Percentiles rank a stretch among this genome's conserved stretches.
Conservation (phyloP, 1,140 invertebrate genomes). For the Lasaia peninsularis region DNA sequence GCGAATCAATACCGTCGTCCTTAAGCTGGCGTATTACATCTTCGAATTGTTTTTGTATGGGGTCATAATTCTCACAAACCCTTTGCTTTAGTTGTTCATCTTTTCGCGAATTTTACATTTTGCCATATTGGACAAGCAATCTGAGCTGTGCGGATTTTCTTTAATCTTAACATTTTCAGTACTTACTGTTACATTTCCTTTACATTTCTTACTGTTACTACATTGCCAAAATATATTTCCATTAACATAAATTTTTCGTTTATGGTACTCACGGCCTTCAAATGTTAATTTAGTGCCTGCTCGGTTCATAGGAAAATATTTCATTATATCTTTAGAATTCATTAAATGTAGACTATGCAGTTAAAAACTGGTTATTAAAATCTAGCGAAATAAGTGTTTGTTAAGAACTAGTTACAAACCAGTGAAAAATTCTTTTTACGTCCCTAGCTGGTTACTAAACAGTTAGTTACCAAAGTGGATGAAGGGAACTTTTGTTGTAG, state of each 20-base stretch:
- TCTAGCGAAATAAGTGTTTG: too few species aligned
- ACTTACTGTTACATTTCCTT: not conserved
- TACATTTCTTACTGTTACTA: constrained; percentile 1
- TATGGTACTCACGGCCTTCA: not conserved
- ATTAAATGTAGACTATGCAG: constrained; percentile 1
- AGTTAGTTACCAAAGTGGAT: too few species aligned
- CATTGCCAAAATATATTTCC: not conserved
- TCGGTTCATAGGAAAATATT: not conserved
- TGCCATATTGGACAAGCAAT: constrained; percentile 1
- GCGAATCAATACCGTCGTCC: too few species aligned
- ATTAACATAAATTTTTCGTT: not conserved
- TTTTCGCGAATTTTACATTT: not conserved
- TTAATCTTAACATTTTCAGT: not conserved
- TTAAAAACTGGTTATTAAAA: not conserved
- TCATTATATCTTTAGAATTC: constrained; percentile 3
- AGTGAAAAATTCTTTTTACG: too few species aligned
- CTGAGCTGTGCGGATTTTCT: not conserved
- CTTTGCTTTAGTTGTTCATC: constrained; percentile 2
- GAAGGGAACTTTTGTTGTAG: too few species aligned
- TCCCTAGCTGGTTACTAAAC: too few species aligned
- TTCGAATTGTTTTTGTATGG: not conserved
- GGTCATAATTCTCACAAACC: not conserved
- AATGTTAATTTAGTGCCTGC: constrained; percentile 3
- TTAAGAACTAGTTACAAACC: too few species aligned
- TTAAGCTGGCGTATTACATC: too few species aligned